These are phyloP conservation scores for Musca domestica DNA, from an alignment of 1,140 invertebrate species.

Conservation along the genomic window DNA sequence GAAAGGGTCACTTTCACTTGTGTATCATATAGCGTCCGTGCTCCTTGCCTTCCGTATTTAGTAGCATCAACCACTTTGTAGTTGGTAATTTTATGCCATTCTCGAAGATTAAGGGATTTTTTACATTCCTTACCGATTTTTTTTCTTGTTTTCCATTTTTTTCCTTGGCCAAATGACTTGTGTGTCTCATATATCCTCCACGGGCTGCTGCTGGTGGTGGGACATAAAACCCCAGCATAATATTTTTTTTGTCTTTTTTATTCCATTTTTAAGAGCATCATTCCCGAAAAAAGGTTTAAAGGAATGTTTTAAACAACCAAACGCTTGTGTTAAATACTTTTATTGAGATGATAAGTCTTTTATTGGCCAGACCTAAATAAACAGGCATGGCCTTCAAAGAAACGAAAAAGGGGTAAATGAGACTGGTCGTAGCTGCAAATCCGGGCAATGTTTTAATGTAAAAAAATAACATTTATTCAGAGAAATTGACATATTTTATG, in stretches of 20 bases:
- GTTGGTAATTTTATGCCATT: conserved; percentile 53
- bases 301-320: conserved; percentile 50
- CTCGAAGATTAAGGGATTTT: conserved; percentile 54
- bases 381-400: conserved; percentile 32
- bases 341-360: conserved; percentile 55
- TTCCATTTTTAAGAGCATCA: neutral
- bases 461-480: conserved; percentile 13
- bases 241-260: conserved; percentile 2
- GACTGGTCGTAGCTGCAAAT: neutral
- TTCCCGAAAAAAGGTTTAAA: conserved; percentile 27
- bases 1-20: conserved; percentile 24
- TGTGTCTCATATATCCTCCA: neutral
- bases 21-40: conserved; percentile 18
- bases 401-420: conserved; percentile 3
- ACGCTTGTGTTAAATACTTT: conserved; percentile 54
- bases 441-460: conserved; percentile 4
- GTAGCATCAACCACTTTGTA: conserved; percentile 17
- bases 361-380: conserved; percentile 54
- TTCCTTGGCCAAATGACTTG: neutral
- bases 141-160: neutral
- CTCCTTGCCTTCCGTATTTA: neutral
- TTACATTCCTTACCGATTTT: conserved; percentile 25
- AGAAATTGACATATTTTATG: conserved; percentile 19
- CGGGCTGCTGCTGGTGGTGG: conserved; percentile 1
- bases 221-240: conserved; percentile 6